Evolutionary conservation across 2,888 invertebrate species (phyloP), one percentile per base, ranked within the genome.

Genomic region (Drosophila algonquin): DNA sequence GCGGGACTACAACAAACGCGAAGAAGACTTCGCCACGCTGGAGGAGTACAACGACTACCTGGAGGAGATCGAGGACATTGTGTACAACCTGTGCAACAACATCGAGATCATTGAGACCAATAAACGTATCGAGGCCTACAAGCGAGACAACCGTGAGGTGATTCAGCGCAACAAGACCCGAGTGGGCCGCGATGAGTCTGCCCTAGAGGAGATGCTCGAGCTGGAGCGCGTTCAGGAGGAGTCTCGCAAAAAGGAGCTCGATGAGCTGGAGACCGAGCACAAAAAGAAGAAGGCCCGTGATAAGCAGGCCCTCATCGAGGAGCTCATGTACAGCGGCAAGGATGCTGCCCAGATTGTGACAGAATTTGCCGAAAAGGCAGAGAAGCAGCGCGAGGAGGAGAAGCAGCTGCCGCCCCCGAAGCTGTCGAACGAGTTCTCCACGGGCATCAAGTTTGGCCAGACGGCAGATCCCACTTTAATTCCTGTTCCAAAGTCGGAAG

Each of bases 41-140:
- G 93, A 94, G 46, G 98, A 98, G 68, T 99, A 96, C 92, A 99
- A 99, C 92, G 97, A 99, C 92, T 99, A 99, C 92, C 93, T 99
- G 80, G 99, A 99, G 93, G 97, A 97, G 93, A 95, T 99, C 48
- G 99, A 99, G 92, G 95, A 95, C 0, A 96, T 98, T 80, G 95
- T 99, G 68, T 98, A 94, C 91, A 98, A 98, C 93, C 93, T 99
- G 81, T 95, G 95, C 2, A 97, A 98, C 93, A 96, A 98, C 90
- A 96, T 98, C 69, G 98, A 99, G 91, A 93, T 97, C 51, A 94
- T 97, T 46, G 95, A 95, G 77, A 98, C 98, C 0, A 98, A 97
- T 92, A 97, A 96, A 90, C 95, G 94, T 87, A 97, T 98, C 77
- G 98, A 98, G 90, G 96, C 96, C 82, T 98, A 97, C 90, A 98